Evolutionary conservation across 2,797 vertebrate genomes (phyloP).

Genomic region (Sebastes itinus): DNA sequence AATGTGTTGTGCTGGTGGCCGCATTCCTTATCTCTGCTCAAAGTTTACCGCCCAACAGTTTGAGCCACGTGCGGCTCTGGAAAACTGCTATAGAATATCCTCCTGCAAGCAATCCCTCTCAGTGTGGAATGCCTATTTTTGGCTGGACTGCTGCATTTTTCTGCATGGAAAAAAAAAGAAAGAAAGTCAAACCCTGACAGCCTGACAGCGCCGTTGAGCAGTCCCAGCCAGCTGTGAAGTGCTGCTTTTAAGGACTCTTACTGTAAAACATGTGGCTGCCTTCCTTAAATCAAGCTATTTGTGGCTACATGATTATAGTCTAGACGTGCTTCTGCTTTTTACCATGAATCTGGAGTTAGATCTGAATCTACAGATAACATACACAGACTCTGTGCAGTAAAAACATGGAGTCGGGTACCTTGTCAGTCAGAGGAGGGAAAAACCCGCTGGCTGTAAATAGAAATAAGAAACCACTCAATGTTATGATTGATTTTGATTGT

Average conservation of each 20-base stretch:
- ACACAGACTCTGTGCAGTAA: conserved; percentile 15
- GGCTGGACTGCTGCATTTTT: conserved; percentile 67
- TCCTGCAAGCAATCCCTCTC: conserved; percentile 65
- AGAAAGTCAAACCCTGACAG: conserved; percentile 17
- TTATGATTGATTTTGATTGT: neutral
- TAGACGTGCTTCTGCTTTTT: conserved; percentile 69
- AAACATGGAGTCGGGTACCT: conserved; percentile 31
- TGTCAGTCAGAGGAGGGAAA: conserved; percentile 27
- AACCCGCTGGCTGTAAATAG: neutral
- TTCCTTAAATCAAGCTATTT: conserved; percentile 76
- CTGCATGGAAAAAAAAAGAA: conserved; percentile 23
- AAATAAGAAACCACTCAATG: neutral
- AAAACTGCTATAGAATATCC: conserved; percentile 66
- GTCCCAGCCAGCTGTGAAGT: conserved; percentile 66
- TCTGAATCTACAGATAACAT: conserved; percentile 54
- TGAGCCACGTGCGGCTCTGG: conserved; percentile 47
- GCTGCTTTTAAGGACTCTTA: conserved; percentile 59
- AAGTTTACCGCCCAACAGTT: conserved; percentile 46
- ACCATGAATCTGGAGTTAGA: conserved; percentile 57
- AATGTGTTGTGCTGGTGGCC: conserved; percentile 21
- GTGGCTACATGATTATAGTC: conserved; percentile 73
- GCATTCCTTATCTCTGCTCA: conserved; percentile 59
- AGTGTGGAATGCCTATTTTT: conserved; percentile 73
- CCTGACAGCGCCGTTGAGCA: conserved; percentile 51
- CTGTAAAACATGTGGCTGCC: conserved; percentile 71